phyloP scores from a whole-genome alignment of 2,113 vertebrate species.

The Murina feae region DNA sequence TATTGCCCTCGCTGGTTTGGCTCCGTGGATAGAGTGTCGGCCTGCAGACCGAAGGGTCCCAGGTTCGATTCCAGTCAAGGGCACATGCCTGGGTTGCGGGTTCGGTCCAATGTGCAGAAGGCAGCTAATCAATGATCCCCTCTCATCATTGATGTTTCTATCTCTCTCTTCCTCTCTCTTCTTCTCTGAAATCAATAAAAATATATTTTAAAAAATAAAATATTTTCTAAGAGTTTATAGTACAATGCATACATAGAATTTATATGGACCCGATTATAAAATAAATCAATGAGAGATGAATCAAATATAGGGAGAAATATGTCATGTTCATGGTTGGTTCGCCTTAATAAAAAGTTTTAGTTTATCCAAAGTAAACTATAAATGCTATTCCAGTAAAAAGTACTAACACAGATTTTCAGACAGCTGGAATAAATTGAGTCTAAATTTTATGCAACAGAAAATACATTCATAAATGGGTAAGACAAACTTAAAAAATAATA shows the following conservation, averaged over 20 bases:
- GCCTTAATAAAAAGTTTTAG: background rate
- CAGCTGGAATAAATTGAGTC: background rate
- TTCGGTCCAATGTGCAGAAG: no score
- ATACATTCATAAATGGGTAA: background rate
- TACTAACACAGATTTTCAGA: background rate
- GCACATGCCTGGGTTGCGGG: no score
- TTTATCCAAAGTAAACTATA: background rate
- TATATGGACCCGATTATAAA: background rate
- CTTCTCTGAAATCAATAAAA: no score
- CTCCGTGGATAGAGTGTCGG: no score
- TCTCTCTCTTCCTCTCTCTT: no score
- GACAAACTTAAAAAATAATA: background rate
- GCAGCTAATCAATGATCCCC: no score
- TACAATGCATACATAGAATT: background rate
- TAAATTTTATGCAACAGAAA: background rate
- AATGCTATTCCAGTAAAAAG: background rate
- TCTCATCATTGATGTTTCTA: no score
- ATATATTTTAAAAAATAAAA: background rate
- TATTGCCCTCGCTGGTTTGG: no score
- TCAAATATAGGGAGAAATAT: background rate
- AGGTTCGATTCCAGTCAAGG: no score
- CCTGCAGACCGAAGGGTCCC: no score
- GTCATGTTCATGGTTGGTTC: background rate
- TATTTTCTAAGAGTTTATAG: background rate
- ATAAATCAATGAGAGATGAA: background rate